Evolutionary conservation across 2,797 vertebrate species (phyloP).

Genomic region (Leucoraja ocellata): DNA sequence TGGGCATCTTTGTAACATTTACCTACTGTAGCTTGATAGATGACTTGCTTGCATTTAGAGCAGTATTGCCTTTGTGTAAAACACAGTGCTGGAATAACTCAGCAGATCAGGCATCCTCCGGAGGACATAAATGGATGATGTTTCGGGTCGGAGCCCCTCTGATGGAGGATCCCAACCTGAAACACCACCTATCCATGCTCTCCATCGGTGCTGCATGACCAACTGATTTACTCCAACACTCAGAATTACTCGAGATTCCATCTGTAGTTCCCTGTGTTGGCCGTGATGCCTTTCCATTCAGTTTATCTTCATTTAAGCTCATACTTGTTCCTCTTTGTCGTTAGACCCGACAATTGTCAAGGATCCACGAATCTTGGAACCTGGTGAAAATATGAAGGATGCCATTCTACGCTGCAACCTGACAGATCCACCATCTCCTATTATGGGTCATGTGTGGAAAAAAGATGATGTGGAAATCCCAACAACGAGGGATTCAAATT

Average conservation of each 20-base stretch:
- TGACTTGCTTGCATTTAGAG: neutral
- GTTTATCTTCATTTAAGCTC: neutral
- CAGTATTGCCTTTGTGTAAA: neutral
- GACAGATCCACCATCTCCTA: neutral
- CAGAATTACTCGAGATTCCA: too few species aligned
- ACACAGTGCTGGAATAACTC: too few species aligned
- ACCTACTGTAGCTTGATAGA: neutral
- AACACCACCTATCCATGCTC: too few species aligned
- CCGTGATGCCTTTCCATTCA: constrained; percentile 10
- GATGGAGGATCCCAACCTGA: too few species aligned
- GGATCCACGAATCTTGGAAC: fast-evolving
- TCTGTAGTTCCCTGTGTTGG: too few species aligned
- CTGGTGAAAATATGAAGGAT: neutral
- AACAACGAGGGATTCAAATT: fast-evolving
- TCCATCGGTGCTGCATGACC: too few species aligned
- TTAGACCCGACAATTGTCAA: constrained; percentile 58
- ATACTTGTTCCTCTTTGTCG: constrained; percentile 13
- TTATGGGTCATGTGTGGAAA: constrained; percentile 68
- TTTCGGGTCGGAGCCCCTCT: too few species aligned
- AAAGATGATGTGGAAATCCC: constrained; percentile 53
- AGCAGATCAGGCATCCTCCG: too few species aligned
- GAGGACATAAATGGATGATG: too few species aligned
- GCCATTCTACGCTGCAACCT: constrained; percentile 66
- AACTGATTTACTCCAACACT: too few species aligned
- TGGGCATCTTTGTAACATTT: neutral